phyloP scores from a whole-genome alignment of 1,140 invertebrate species.

The Orussus abietinus region DNA sequence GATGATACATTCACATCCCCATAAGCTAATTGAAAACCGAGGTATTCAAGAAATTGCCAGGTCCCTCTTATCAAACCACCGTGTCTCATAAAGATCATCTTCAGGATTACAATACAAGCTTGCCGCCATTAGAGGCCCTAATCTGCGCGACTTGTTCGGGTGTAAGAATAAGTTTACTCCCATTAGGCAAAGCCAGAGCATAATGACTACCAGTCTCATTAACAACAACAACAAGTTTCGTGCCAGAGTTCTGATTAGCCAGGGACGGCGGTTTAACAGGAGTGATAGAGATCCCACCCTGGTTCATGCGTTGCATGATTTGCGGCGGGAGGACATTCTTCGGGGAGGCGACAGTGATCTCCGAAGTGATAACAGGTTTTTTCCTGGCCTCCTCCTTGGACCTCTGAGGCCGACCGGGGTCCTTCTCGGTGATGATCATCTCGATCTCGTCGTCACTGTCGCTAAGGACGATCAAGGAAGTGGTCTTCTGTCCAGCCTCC shows the following conservation, averaged over 20 bases:
- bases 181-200: constrained; percentile 44
- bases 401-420: neutral
- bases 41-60: no score
- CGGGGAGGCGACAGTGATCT: constrained; percentile 15
- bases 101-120: constrained; percentile 43
- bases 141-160: constrained; percentile 50
- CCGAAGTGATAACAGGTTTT: constrained; percentile 24
- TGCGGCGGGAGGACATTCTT: constrained; percentile 33
- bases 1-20: no score
- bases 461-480: constrained; percentile 44
- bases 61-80: no score
- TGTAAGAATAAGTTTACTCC: constrained; percentile 47
- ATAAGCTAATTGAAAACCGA: no score
- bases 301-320: constrained; percentile 43
- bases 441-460: constrained; percentile 51
- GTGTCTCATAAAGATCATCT: no score
- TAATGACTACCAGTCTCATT: constrained; percentile 51
- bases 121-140: constrained; percentile 47
- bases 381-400: constrained; percentile 1
- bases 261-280: constrained; percentile 34
- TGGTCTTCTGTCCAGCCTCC: constrained; percentile 28
- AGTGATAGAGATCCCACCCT: constrained; percentile 47
- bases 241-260: constrained; percentile 14
- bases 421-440: constrained; percentile 43
- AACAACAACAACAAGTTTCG: constrained; percentile 47